Conservation (phyloP, 2,797 vertebrate genomes). For the Eidolon dupreanum region DNA sequence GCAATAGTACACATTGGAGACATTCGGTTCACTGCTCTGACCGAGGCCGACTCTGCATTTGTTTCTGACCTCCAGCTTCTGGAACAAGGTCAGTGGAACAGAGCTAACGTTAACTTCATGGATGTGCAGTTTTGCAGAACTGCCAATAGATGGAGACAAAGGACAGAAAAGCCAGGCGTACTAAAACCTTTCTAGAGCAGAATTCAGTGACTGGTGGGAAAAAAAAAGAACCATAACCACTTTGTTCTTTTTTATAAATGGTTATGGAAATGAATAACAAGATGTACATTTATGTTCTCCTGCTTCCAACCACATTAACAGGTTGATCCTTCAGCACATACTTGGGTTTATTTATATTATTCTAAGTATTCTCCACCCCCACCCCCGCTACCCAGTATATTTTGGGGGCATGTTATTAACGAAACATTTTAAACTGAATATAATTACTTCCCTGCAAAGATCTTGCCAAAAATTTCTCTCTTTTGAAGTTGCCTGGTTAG, state of each 20-base stretch:
- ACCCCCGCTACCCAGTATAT: not conserved
- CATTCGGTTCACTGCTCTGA: constrained; percentile 89
- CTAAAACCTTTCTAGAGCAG: not conserved
- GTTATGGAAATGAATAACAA: constrained; percentile 40
- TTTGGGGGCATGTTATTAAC: constrained; percentile 38
- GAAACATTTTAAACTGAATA: constrained; percentile 50
- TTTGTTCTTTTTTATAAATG: constrained; percentile 47
- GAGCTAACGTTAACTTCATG: fast-evolving
- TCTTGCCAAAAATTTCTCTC: constrained; percentile 42
- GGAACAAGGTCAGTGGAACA: constrained; percentile 92
- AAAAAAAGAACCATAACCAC: no score
- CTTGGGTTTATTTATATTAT: not conserved
- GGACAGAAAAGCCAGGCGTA: not conserved
- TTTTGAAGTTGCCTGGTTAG: constrained; percentile 69
- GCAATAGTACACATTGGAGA: constrained; percentile 94
- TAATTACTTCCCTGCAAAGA: constrained; percentile 68
- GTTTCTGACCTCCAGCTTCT: constrained; percentile 94
- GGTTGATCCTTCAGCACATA: not conserved
- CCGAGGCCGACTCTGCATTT: constrained; percentile 89
- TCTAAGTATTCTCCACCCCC: not conserved
- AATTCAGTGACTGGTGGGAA: not conserved
- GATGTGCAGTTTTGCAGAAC: not conserved
- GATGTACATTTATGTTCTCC: fast-evolving
- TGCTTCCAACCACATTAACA: not conserved
- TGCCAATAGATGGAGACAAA: constrained; percentile 78